Base-by-base conservation (phyloP, 2,888 invertebrate genomes). In the Drepana falcataria region DNA sequence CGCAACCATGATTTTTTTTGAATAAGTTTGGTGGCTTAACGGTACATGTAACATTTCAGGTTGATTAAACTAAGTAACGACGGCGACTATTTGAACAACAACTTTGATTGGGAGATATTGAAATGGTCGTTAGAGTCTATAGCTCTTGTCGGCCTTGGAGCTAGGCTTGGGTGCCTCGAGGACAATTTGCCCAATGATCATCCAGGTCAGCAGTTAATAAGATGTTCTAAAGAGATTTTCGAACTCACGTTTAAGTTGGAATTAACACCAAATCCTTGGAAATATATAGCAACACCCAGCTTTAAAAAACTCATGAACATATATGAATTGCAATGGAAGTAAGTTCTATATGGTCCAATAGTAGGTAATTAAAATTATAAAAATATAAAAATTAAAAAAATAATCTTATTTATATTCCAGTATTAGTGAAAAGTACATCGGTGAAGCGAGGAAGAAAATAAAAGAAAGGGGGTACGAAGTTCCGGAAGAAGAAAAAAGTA, bases 101-200 rank as follows among this genome's bases (percentile, higher is more conserved):
- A 93, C 65, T 92, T 94, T 52, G 73, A 81, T 44, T 75, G 85
- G 33, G 93, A 94, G 78, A 74, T 93, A 34, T 91, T 91, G 44
- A 93, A 92, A 73, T 95, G 94, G 93, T 91, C 93, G 1, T 74
- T 95, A 53, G 95, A 95, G 80, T 93, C 92, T 0, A 66, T 88
- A 4, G 84, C 79, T 0, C 63, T 83, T 48, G 82, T 91, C 1
- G 83, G 76, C 2, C 67, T 91, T 48, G 91, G 89, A 1, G 69
- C 82, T 0, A 74, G 87, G 53, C 60, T 91, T 0, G 87, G 87
- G 35, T 84, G 85, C 58, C 64, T 90, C 2, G 54, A 68, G 34
- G 84, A 87, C 47, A 65, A 79, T 40, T 47, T 84, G 35, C 47
- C 66, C 0, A 71, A 76, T 1, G 81, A 85, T 48, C 81, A 87